A percentile compares a stretch with the other conserved stretches of the same genome.
Evolutionary conservation across 92 coral and sea anemone species (phyloP).

Genomic region (Heliopora coerulea): DNA sequence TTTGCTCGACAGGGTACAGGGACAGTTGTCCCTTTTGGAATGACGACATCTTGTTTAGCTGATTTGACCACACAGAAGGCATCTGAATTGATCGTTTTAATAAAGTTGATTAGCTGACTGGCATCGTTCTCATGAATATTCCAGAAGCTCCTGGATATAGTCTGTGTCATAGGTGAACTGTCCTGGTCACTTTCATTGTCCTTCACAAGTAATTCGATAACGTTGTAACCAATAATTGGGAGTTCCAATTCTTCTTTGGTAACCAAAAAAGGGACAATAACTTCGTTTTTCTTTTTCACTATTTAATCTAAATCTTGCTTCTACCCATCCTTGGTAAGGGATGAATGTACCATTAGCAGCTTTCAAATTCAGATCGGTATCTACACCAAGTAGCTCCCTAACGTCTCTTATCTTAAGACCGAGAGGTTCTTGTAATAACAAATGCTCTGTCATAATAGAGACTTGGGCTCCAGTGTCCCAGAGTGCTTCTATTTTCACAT

Average conservation of each 20-base stretch:
- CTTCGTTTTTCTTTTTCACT: conserved; percentile 8
- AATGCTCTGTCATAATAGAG: neutral
- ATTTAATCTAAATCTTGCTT: conserved; percentile 32
- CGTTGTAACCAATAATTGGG: conserved; percentile 53
- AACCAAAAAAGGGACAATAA: conserved; percentile 46
- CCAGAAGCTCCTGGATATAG: neutral
- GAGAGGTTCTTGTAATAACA: conserved; percentile 6
- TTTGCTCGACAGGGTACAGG: conserved; percentile 34
- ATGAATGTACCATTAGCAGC: conserved; percentile 49
- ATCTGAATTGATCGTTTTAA: conserved; percentile 21
- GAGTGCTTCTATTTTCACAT: conserved; percentile 3
- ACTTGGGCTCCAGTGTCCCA: conserved; percentile 39
- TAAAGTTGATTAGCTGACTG: conserved; percentile 34
- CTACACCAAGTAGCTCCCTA: conserved; percentile 26
- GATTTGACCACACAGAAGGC: conserved; percentile 36
- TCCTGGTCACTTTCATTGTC: neutral
- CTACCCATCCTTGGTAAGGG: conserved; percentile 46
- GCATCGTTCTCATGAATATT: too few species aligned
- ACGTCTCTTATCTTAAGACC: conserved; percentile 14
- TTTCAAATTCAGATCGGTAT: conserved; percentile 16
- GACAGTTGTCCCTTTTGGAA: conserved; percentile 6
- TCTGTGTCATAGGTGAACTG: conserved; percentile 25
- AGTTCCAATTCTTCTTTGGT: conserved; percentile 40
- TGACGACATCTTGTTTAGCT: neutral
- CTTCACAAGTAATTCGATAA: conserved; percentile 39